A percentile compares a stretch with the other conserved stretches of the same genome.
Conservation (phyloP, 2,113 vertebrate genomes). For the Apteryx owenii region DNA sequence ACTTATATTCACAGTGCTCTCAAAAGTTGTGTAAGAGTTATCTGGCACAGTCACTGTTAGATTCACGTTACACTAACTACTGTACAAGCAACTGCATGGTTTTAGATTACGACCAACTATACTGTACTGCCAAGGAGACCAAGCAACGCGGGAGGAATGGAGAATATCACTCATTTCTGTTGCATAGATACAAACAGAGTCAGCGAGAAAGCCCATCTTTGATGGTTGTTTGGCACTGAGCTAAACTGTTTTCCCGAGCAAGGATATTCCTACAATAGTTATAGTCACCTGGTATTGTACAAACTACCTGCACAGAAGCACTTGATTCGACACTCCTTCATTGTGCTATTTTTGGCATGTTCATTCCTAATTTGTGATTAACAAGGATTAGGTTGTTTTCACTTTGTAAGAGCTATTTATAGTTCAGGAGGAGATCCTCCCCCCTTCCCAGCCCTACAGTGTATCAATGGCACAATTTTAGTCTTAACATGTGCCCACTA, state of each 20-base stretch:
- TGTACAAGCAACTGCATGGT: slow-evolving; percentile 59
- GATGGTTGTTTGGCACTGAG: background rate
- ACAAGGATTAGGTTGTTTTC: slow-evolving; percentile 70
- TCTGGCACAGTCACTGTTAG: slow-evolving; percentile 36
- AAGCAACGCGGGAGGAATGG: slow-evolving; percentile 3
- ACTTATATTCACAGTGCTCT: background rate
- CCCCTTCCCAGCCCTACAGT: background rate
- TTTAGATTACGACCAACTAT: slow-evolving; percentile 31
- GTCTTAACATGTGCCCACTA: background rate
- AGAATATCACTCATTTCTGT: slow-evolving; percentile 14
- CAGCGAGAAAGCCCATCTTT: background rate
- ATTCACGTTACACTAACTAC: slow-evolving; percentile 32
- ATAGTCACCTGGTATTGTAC: slow-evolving; percentile 30
- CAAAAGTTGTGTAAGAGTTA: slow-evolving; percentile 41
- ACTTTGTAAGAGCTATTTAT: slow-evolving; percentile 61
- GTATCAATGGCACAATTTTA: slow-evolving; percentile 51
- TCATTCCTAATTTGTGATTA: slow-evolving; percentile 42
- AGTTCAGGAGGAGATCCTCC: slow-evolving; percentile 2
- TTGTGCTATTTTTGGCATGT: slow-evolving; percentile 24
- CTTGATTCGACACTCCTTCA: background rate
- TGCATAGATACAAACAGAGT: slow-evolving; percentile 8
- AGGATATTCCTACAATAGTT: slow-evolving; percentile 34
- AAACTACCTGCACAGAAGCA: slow-evolving; percentile 28
- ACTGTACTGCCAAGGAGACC: slow-evolving; percentile 10
- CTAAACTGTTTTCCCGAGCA: background rate